phyloP scores from a whole-genome alignment of 2,797 vertebrate species.

The Leptatherina wallacei region DNA sequence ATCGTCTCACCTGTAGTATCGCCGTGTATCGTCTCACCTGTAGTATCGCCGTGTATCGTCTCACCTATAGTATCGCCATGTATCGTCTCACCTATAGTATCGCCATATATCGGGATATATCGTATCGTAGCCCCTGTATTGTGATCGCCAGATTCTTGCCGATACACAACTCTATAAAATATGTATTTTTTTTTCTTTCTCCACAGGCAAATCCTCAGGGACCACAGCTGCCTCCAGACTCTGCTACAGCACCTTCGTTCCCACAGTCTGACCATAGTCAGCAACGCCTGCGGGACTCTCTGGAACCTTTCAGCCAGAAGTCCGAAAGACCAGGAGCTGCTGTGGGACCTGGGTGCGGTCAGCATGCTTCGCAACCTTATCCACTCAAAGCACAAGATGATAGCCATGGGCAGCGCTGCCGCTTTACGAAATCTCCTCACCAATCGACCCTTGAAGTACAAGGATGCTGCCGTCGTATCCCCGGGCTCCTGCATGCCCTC shows the following conservation, averaged over 20 bases:
- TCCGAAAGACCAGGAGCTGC: constrained; percentile 93
- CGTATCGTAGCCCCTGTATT: no score
- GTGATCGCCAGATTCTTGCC: no score
- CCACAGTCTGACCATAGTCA: constrained; percentile 98
- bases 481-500: constrained; percentile 95
- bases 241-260: constrained; percentile 96
- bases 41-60: no score
- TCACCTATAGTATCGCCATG: no score
- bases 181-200: constrained; percentile 40
- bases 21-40: no score
- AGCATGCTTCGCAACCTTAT: constrained; percentile 99
- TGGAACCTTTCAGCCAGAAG: constrained; percentile 98
- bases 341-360: constrained; percentile 97
- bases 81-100: no score
- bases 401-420: constrained; percentile 98
- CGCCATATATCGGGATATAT: no score
- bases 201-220: constrained; percentile 91
- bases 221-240: constrained; percentile 97
- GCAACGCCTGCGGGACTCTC: constrained; percentile 98
- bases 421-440: constrained; percentile 95
- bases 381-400: constrained; percentile 99
- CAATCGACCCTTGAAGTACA: constrained; percentile 94
- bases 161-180: no score
- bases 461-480: constrained; percentile 89
- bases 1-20: no score